These are phyloP conservation scores for Nipponacmea schrenckii DNA, from an alignment of 2,888 invertebrate species.

Conservation along the genomic window DNA sequence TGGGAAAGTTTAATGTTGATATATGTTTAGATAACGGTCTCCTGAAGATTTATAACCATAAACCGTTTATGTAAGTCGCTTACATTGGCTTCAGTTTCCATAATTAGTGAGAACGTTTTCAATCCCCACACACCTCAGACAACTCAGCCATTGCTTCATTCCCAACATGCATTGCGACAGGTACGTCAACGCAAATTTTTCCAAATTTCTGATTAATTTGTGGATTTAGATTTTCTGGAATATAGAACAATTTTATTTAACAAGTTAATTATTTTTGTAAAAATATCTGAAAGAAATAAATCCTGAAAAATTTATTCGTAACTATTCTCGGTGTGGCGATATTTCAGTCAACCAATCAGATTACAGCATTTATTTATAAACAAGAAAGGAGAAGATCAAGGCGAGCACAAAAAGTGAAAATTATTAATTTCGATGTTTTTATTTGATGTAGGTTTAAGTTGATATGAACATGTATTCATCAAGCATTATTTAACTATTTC, in stretches of 20 bases:
- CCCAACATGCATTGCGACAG: not conserved
- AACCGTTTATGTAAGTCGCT: not conserved
- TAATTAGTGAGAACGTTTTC: constrained; percentile 24
- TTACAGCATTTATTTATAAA: constrained; percentile 2
- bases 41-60: too few relatives aligned
- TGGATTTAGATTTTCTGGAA: too few relatives aligned
- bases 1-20: not conserved
- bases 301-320: not conserved
- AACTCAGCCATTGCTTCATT: constrained; percentile 32
- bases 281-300: not conserved
- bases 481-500: too few relatives aligned
- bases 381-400: not conserved
- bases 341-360: constrained; percentile 27
- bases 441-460: too few relatives aligned
- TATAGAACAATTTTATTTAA: too few relatives aligned
- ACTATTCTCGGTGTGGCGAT: constrained; percentile 12
- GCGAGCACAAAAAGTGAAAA: too few relatives aligned
- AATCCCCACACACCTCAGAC: constrained; percentile 14
- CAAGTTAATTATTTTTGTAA: not conserved
- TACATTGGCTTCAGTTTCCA: constrained; percentile 38
- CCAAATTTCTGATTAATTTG: too few relatives aligned
- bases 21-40: too few relatives aligned
- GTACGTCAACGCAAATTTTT: too few relatives aligned
- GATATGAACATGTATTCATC: too few relatives aligned
- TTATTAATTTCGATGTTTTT: too few relatives aligned